These are phyloP conservation scores for Lomographa bimaculata DNA, from an alignment of 2,888 invertebrate species.

Conservation along the genomic window DNA sequence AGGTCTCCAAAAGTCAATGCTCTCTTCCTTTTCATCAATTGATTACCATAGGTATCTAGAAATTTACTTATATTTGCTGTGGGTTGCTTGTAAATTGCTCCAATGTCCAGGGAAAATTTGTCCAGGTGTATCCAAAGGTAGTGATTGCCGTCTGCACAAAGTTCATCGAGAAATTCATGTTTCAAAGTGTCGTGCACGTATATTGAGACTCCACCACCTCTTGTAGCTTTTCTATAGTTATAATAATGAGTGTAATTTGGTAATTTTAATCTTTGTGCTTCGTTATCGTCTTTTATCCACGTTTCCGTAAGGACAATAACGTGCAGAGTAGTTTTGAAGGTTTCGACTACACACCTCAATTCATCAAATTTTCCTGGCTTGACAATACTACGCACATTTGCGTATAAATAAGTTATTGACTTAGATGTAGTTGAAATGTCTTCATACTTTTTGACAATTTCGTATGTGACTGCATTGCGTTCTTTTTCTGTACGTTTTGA, in stretches of 20 bases:
- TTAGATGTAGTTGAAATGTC: constrained; percentile 1
- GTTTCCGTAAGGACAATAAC: constrained; percentile 12
- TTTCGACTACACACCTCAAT: constrained; percentile 15
- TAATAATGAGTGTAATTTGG: constrained; percentile 15
- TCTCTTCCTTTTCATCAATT: constrained; percentile 9
- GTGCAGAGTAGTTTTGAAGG: constrained; percentile 1
- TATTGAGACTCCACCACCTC: constrained; percentile 17
- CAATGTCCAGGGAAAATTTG: constrained; percentile 15
- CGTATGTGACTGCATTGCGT: neutral
- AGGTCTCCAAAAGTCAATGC: constrained; percentile 6
- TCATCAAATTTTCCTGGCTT: constrained; percentile 23
- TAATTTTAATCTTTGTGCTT: constrained; percentile 4
- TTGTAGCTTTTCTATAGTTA: neutral
- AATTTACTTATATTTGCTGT: constrained; percentile 1
- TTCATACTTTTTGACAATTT: neutral
- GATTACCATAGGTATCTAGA: constrained; percentile 3
- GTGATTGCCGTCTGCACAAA: constrained; percentile 9
- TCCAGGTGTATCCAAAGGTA: too few relatives aligned
- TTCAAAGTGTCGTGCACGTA: constrained; percentile 13
- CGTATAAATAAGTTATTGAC: constrained; percentile 6
- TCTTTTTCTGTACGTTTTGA: too few relatives aligned
- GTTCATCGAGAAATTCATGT: neutral
- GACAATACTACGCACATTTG: too few relatives aligned
- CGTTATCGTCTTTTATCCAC: constrained; percentile 10
- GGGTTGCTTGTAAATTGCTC: constrained; percentile 12